Percentiles rank a stretch among this genome's conserved stretches.
phyloP scores from a whole-genome alignment of 2,113 vertebrate genomes.

The Esox niger region DNA sequence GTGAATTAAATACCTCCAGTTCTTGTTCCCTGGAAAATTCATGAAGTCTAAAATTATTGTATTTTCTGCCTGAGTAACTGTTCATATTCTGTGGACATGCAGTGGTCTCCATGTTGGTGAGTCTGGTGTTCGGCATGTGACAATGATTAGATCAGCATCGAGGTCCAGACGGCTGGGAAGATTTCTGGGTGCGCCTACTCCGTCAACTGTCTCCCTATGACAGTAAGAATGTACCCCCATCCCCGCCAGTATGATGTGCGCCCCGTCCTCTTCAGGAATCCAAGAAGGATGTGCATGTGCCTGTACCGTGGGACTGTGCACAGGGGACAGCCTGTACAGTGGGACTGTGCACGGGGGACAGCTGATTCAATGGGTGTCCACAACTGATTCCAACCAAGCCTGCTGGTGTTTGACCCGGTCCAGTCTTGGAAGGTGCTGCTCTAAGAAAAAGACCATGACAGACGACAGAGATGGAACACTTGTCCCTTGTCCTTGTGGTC shows the following conservation, averaged over 20 bases:
- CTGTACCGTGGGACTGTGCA: background rate
- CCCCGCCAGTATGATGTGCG: background rate
- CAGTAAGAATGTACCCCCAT: background rate
- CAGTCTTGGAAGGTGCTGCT: background rate
- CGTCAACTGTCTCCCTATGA: background rate
- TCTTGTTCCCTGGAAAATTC: too few relatives aligned
- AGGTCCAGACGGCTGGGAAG: background rate
- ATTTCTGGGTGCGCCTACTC: background rate
- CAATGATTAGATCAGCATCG: too few relatives aligned
- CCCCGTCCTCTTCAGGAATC: background rate
- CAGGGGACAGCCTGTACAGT: too few relatives aligned
- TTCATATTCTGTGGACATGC: too few relatives aligned
- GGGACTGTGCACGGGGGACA: too few relatives aligned
- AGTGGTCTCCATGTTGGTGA: too few relatives aligned
- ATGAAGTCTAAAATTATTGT: too few relatives aligned
- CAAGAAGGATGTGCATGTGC: background rate
- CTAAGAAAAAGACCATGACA: background rate
- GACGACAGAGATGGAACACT: too few relatives aligned
- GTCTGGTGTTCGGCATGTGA: too few relatives aligned
- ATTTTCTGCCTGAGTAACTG: background rate
- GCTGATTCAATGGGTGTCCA: constrained; percentile 4
- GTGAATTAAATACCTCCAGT: too few relatives aligned
- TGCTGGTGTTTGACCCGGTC: background rate
- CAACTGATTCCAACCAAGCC: background rate
- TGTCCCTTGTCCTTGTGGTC: too few relatives aligned